phyloP scores from a whole-genome alignment of 2,888 invertebrate genomes.

The Vannuccia rotundouncinata region DNA sequence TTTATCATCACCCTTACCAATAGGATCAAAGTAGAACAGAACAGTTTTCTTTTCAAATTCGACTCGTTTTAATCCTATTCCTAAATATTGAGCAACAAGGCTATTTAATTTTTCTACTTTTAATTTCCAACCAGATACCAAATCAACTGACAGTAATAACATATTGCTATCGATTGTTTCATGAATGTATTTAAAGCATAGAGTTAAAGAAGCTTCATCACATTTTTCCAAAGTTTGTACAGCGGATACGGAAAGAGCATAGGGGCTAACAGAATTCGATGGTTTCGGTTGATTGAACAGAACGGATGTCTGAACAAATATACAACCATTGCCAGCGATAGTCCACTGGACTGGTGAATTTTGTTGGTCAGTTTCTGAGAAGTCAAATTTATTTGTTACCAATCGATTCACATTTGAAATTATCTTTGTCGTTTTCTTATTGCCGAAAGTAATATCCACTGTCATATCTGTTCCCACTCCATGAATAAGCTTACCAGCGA shows the following conservation, averaged over 20 bases:
- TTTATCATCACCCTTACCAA: constrained; percentile 5
- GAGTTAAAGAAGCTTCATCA: neutral
- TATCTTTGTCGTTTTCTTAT: neutral
- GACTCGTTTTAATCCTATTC: neutral
- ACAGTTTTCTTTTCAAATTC: constrained; percentile 16
- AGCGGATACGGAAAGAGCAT: neutral
- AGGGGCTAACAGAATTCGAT: neutral
- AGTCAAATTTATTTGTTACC: neutral
- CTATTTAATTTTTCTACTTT: neutral
- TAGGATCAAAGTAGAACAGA: constrained; percentile 19
- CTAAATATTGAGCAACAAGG: neutral
- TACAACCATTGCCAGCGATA: constrained; percentile 5
- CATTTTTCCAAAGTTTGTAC: neutral
- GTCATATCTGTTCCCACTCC: neutral
- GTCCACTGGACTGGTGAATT: neutral
- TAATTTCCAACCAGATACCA: constrained; percentile 28
- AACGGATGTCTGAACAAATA: neutral
- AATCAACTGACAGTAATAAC: neutral
- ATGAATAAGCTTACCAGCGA: constrained; percentile 33
- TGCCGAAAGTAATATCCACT: neutral
- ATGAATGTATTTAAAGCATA: constrained; percentile 10
- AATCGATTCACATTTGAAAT: neutral
- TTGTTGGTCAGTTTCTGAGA: too few species aligned
- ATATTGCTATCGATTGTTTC: constrained; percentile 5
- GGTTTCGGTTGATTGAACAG: constrained; percentile 4